phyloP scores from a whole-genome alignment of 2,888 invertebrate genomes.

The Calliopum simillimum region DNA sequence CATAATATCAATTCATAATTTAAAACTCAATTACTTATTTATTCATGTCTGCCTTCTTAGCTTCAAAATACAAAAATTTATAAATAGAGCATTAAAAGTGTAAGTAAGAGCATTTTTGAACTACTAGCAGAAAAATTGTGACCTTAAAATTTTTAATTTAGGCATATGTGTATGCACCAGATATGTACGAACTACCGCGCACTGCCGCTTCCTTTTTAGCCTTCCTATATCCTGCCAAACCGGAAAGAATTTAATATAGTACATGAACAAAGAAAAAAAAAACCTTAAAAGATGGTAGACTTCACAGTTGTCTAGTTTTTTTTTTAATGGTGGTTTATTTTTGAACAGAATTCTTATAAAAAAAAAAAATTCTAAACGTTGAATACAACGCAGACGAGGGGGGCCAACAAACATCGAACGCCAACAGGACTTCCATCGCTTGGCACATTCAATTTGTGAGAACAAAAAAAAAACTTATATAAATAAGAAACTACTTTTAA shows the following conservation, averaged over 20 bases:
- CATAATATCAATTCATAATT: no score
- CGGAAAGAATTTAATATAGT: slow-evolving; percentile 37
- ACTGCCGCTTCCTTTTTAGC: slow-evolving; percentile 15
- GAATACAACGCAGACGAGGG: not conserved
- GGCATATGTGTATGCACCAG: slow-evolving; percentile 20
- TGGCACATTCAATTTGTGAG: not conserved
- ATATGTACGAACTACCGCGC: no score
- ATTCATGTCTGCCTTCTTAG: no score
- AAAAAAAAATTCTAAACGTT: slow-evolving; percentile 13
- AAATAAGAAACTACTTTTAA: slow-evolving; percentile 6
- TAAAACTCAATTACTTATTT: no score
- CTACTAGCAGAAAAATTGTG: not conserved
- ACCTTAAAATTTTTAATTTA: not conserved
- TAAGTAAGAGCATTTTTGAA: no score
- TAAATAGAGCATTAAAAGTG: no score
- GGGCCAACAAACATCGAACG: not conserved
- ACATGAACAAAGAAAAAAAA: slow-evolving; percentile 11
- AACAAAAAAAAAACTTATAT: not conserved
- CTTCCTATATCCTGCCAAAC: slow-evolving; percentile 33
- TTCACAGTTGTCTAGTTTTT: not conserved
- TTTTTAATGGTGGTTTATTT: not conserved
- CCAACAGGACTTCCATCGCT: slow-evolving; percentile 8
- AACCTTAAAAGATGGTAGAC: slow-evolving; percentile 11
- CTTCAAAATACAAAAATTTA: no score
- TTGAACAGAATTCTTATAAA: not conserved